Evolutionary conservation across 2,113 vertebrate genomes (phyloP), one percentile per base, ranked within the genome.

Genomic region (Columba janthina): DNA sequence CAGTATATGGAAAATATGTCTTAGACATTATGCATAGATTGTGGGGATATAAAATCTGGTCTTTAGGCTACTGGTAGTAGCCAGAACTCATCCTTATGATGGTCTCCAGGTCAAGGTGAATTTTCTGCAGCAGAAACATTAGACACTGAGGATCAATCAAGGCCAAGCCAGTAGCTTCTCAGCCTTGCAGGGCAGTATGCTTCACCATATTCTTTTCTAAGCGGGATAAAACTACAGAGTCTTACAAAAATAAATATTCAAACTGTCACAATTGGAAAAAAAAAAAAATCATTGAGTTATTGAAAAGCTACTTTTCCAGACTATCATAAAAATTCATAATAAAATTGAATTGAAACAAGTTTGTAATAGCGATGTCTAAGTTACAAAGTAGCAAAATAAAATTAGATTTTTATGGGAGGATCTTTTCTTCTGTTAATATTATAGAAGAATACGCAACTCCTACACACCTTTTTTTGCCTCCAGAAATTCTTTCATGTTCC

Each of bases 371-470:
- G 89, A 72, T 75, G 34, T 67, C 65, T 82, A 94, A 81, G 31
- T 50, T 76, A 89, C n/a, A 85, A 89, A 77, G n/a, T 26, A 84
- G 61, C 53, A 65, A 67, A 65, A n/a, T 87, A 93, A 81, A 91
- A 94, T 89, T 72, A 87, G 65, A 85, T 32, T 85, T 46, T 88
- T 78, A 79, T 58, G 50, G 50, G n/a, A 62, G 69, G 62, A 82
- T 69, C 53, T 94, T 95, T 90, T 77, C 72, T 87, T 85, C 85
- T 69, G 32, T 79, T 87, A 92, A 89, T 50, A 46, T 46, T 46
- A 46, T 46, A 90, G 40, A 65, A 60, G 40, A 72, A 85, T 11
- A 62, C 18, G 54, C 50, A 91, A 94, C 81, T 91, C 87, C 95
- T 91, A 95, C 91, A 66, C 54, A 65, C 12, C 18, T 72, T 64